These are phyloP conservation scores for Scrobipalpa costella DNA, from an alignment of 2,888 invertebrate species.

Conservation along the genomic window DNA sequence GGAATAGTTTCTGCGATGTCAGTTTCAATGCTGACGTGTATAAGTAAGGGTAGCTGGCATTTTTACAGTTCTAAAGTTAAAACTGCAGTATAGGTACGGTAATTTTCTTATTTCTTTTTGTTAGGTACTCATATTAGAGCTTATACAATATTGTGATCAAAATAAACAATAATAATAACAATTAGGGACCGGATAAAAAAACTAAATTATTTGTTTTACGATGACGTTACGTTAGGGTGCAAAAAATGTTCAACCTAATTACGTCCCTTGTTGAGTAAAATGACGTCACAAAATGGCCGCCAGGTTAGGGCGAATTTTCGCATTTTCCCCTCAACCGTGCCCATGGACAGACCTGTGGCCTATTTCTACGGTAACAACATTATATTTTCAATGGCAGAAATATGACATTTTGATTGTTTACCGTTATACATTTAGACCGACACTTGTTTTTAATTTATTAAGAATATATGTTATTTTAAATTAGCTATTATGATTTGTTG, in stretches of 20 bases:
- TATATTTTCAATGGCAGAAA: constrained; percentile 15
- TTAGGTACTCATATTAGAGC: constrained; percentile 18
- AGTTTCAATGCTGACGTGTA: constrained; percentile 61
- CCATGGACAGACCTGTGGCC: constrained; percentile 44
- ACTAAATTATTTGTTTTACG: neutral
- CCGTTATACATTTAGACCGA: too few relatives aligned
- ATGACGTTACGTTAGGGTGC: neutral
- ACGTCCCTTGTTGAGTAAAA: constrained; percentile 54
- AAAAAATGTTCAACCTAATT: constrained; percentile 42
- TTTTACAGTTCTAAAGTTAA: constrained; percentile 45
- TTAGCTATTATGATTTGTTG: too few relatives aligned
- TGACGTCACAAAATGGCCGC: constrained; percentile 79
- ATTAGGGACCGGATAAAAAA: neutral
- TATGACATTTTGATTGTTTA: neutral
- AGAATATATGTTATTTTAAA: too few relatives aligned
- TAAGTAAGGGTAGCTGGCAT: constrained; percentile 52
- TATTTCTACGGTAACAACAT: constrained; percentile 29
- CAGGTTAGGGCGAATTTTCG: constrained; percentile 70
- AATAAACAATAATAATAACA: neutral
- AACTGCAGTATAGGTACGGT: neutral
- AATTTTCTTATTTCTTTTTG: neutral
- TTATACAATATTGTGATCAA: neutral
- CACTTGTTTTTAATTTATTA: too few relatives aligned
- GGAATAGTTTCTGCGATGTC: constrained; percentile 54
- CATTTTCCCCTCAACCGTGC: constrained; percentile 70